phyloP scores from a whole-genome alignment of 1,140 invertebrate species.

The Pissodes strobi region DNA sequence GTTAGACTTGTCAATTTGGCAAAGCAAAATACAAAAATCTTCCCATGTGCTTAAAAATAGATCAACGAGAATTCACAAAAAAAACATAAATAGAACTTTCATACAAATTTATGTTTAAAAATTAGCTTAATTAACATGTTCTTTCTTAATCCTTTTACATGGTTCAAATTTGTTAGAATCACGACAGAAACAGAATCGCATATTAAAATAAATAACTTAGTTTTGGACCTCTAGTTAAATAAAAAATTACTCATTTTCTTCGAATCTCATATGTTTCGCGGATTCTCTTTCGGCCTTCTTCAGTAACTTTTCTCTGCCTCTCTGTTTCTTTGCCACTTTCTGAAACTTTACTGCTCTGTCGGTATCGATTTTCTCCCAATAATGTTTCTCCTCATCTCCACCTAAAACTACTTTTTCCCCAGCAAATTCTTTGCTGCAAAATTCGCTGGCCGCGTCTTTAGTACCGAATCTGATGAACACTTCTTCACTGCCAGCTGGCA shows the following conservation, averaged over 20 bases:
- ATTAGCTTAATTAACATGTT: too few species aligned
- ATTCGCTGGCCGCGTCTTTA: slow-evolving; percentile 47
- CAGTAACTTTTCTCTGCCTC: slow-evolving; percentile 68
- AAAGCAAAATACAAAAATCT: too few species aligned
- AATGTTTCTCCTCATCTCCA: slow-evolving; percentile 64
- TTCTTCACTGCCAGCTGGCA: slow-evolving; percentile 46
- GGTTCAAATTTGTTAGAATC: too few species aligned
- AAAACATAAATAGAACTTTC: too few species aligned
- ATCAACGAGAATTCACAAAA: too few species aligned
- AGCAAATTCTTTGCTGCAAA: slow-evolving; percentile 41
- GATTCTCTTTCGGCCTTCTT: slow-evolving; percentile 65
- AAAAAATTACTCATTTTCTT: slow-evolving; percentile 53
- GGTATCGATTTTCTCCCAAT: slow-evolving; percentile 67
- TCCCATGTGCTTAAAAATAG: too few species aligned
- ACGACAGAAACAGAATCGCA: too few species aligned
- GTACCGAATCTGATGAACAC: slow-evolving; percentile 53
- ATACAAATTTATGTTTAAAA: too few species aligned
- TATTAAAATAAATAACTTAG: too few species aligned
- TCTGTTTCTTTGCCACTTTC: slow-evolving; percentile 58
- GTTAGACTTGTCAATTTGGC: too few species aligned
- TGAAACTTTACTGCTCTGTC: slow-evolving; percentile 64
- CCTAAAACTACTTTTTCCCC: slow-evolving; percentile 49
- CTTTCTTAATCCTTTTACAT: too few species aligned
- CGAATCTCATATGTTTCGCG: slow-evolving; percentile 68
- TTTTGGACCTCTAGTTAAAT: too few species aligned